Conservation (phyloP, 2,888 invertebrate genomes). For the Gortyna flavago region DNA sequence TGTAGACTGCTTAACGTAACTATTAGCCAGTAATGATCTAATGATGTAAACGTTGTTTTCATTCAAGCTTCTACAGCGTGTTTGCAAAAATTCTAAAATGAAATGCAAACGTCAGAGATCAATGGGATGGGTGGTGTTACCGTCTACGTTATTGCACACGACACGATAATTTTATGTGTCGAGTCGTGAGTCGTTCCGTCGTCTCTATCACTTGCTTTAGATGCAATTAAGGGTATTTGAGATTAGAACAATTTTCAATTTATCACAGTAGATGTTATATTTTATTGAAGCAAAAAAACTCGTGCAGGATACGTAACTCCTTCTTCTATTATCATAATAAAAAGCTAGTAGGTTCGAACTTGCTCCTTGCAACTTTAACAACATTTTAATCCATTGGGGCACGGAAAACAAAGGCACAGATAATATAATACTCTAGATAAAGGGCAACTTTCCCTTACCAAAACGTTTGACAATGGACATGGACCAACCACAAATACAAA, state of each 20-base stretch:
- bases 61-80: constrained; percentile 77
- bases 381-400: neutral
- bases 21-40: constrained; percentile 57
- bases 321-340: neutral
- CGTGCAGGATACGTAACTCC: neutral
- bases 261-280: neutral
- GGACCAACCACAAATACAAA: constrained; percentile 62
- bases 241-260: neutral
- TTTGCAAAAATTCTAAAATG: constrained; percentile 71
- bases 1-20: constrained; percentile 19
- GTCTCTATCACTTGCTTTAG: neutral
- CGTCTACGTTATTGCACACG: constrained; percentile 64
- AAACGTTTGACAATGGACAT: constrained; percentile 57
- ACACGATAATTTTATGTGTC: constrained; percentile 32
- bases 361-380: neutral
- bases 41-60: constrained; percentile 72
- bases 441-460: neutral
- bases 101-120: constrained; percentile 75
- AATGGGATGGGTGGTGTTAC: constrained; percentile 69
- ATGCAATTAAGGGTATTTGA: neutral
- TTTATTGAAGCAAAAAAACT: neutral
- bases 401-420: neutral
- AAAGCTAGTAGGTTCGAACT: neutral
- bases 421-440: too few relatives aligned
- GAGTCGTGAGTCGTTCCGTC: neutral